A percentile compares a stretch with the other conserved stretches of the same genome.
These are phyloP conservation scores for Pterobdella sp. DNA, from an alignment of 2,888 invertebrate genomes.

Conservation along the genomic window DNA sequence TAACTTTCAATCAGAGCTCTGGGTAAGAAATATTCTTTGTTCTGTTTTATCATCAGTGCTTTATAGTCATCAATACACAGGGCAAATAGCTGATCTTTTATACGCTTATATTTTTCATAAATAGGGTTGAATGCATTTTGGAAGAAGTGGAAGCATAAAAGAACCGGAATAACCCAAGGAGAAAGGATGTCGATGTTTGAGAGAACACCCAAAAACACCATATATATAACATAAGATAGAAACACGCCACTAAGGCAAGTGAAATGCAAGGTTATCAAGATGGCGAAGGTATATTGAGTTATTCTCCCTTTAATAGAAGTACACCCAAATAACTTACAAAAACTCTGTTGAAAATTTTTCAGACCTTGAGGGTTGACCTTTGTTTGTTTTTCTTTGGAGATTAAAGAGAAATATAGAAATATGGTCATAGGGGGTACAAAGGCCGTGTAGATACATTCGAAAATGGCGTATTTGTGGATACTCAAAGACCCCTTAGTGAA, in stretches of 20 bases:
- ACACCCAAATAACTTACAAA: slow-evolving; percentile 9
- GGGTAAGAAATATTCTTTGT: slow-evolving; percentile 30
- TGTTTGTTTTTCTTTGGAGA: background rate
- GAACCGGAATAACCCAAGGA: slow-evolving; percentile 29
- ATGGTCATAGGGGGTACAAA: slow-evolving; percentile 18
- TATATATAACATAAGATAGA: slow-evolving; percentile 27
- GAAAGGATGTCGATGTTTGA: slow-evolving; percentile 30
- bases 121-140: slow-evolving; percentile 21
- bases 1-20: slow-evolving; percentile 28
- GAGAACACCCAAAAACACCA: slow-evolving; percentile 28
- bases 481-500: slow-evolving; percentile 5
- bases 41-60: slow-evolving; percentile 22
- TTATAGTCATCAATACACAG: slow-evolving; percentile 22
- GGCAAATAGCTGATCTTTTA: slow-evolving; percentile 27
- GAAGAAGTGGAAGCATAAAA: slow-evolving; percentile 29
- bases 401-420: background rate
- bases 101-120: slow-evolving; percentile 15
- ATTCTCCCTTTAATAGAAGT: slow-evolving; percentile 8
- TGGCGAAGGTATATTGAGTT: slow-evolving; percentile 16
- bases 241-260: slow-evolving; percentile 26
- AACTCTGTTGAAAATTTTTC: background rate
- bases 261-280: slow-evolving; percentile 24
- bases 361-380: background rate
- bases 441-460: slow-evolving; percentile 26
- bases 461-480: slow-evolving; percentile 21